Conservation (phyloP, 2,888 invertebrate species). For the Eupithecia subumbrata region DNA sequence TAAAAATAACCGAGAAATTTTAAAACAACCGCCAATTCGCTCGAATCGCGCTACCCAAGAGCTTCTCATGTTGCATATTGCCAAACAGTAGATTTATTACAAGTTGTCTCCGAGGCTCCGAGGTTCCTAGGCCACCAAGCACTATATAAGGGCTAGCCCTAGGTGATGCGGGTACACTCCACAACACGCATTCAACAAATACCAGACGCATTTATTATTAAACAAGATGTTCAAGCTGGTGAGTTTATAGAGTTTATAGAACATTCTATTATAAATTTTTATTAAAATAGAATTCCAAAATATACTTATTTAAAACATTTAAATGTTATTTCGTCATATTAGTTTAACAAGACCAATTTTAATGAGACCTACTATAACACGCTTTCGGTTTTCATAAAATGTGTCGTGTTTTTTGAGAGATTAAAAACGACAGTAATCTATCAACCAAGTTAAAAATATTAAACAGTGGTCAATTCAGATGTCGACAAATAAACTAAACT, state of each 20-base stretch:
- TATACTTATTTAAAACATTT: background rate
- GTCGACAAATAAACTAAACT: too few species aligned
- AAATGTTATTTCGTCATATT: background rate
- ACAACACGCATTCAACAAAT: slow-evolving; percentile 51
- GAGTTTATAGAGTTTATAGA: slow-evolving; percentile 48
- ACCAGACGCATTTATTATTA: slow-evolving; percentile 45
- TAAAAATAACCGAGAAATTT: too few species aligned
- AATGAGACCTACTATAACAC: background rate
- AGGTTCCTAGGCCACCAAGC: slow-evolving; percentile 57
- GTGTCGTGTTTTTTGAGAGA: background rate
- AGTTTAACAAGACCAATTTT: background rate
- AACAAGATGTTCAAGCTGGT: slow-evolving; percentile 70
- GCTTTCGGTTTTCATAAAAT: background rate
- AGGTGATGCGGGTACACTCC: slow-evolving; percentile 59
- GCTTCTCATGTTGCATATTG: slow-evolving; percentile 66
- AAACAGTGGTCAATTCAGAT: background rate
- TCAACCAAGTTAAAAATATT: background rate
- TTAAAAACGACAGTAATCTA: background rate
- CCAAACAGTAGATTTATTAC: slow-evolving; percentile 73
- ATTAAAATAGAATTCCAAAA: background rate
- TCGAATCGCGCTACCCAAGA: slow-evolving; percentile 33
- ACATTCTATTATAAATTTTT: background rate
- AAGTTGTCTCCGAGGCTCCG: slow-evolving; percentile 48
- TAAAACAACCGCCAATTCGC: slow-evolving; percentile 24
- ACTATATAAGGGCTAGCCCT: slow-evolving; percentile 73